Percentiles rank a stretch among this genome's conserved stretches.
phyloP scores from a whole-genome alignment of 2,888 invertebrate species.

The Athalia cordata region DNA sequence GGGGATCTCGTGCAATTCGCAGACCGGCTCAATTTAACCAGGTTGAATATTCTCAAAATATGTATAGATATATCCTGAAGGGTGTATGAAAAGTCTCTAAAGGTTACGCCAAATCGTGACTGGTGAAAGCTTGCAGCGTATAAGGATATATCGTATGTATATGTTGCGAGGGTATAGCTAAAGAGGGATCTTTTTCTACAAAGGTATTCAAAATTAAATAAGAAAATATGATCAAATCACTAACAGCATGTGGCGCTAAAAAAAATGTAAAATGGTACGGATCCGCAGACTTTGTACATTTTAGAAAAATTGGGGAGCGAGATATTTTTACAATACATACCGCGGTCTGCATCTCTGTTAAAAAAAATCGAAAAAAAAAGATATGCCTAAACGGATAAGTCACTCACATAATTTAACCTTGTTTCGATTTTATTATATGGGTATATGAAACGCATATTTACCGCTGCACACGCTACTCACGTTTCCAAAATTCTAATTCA shows the following conservation, averaged over 20 bases:
- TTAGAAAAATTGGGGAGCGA: not conserved
- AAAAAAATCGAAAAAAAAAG: too few species aligned
- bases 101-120: not conserved
- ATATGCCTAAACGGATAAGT: too few species aligned
- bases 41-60: too few species aligned
- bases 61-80: too few species aligned
- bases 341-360: too few species aligned
- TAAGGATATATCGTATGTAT: not conserved
- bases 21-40: too few species aligned
- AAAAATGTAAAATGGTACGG: not conserved
- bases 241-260: not conserved
- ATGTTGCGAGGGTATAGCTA: too few species aligned
- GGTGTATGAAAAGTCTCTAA: too few species aligned
- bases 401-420: too few species aligned
- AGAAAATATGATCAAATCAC: conserved; percentile 19
- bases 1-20: too few species aligned
- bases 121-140: not conserved
- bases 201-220: conserved; percentile 21
- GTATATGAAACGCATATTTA: too few species aligned
- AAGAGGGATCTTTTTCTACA: not conserved
- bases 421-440: too few species aligned
- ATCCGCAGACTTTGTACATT: not conserved
- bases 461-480: not conserved
- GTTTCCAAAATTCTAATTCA: not conserved
- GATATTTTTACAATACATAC: not conserved